phyloP scores from a whole-genome alignment of 30 jellyfish, hydroid and myxozoan genomes.

The Catostylus mosaicus region DNA sequence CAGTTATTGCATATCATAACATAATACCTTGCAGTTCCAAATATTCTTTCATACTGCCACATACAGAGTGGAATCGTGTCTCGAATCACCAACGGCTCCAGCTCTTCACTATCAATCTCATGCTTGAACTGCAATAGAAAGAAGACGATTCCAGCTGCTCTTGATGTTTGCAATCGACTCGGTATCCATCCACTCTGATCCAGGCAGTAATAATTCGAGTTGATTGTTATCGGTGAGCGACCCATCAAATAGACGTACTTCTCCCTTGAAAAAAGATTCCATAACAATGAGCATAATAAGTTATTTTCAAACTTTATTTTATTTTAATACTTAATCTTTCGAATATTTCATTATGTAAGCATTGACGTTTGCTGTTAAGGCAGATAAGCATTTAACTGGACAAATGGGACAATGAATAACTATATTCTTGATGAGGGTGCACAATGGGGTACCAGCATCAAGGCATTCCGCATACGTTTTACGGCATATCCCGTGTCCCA shows the following conservation, averaged over 20 bases:
- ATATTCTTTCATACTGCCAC: conserved; percentile 91
- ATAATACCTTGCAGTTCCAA: conserved; percentile 91
- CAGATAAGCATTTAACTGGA: too few species aligned
- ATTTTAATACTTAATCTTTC: neutral
- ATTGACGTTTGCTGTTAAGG: too few species aligned
- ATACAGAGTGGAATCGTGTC: conserved; percentile 94
- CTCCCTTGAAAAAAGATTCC: conserved; percentile 69
- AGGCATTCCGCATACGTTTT: too few species aligned
- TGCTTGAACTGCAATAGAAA: conserved; percentile 66
- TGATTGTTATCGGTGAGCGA: conserved; percentile 91
- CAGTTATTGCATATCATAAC: too few species aligned
- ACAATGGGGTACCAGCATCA: too few species aligned
- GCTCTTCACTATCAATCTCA: conserved; percentile 72
- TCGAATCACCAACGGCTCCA: conserved; percentile 88
- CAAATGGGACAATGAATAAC: too few species aligned
- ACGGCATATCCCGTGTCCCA: too few species aligned
- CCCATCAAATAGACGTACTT: conserved; percentile 96
- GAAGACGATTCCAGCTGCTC: conserved; percentile 89
- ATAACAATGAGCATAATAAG: too few species aligned
- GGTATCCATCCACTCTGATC: conserved; percentile 98
- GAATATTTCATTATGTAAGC: too few species aligned
- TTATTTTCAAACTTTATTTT: too few species aligned
- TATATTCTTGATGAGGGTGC: too few species aligned
- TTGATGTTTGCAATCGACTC: conserved; percentile 79
- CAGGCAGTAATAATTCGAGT: conserved; percentile 91